Evolutionary conservation across 2,113 vertebrate genomes (phyloP), one percentile per base, ranked within the genome.

Genomic region (Pimephales promelas): DNA sequence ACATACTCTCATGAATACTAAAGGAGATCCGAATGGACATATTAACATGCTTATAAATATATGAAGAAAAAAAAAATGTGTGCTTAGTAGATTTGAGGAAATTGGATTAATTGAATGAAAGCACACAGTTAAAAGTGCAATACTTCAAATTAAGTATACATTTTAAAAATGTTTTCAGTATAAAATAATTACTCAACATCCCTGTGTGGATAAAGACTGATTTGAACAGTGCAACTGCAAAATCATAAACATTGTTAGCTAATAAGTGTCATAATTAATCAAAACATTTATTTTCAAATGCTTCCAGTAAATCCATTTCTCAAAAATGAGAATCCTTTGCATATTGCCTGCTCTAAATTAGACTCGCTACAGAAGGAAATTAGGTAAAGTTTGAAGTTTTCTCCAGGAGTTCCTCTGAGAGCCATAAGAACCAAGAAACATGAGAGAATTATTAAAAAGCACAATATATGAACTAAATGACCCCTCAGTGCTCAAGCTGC

Each of bases 251-350:
- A 88, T 91, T 88, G 80, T 88, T 87, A 73, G 74, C 85, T 91
- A 87, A 92, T 92, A 57, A 90, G 91, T 92, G 91, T 88, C 87
- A 88, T 92, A 89, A 91, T 92, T 90, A 88, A 90, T 91, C 88
- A 54, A 89, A 89, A 84, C 24, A 43, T 59, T 56, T 84, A 59
- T 85, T 82, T 88, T 76, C 73, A 70, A 82, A 43, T 26, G 66
- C 45, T 82, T 76, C 36, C 61, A 62, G 75, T 76, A 40, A 59
- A 83, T 80, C 31, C n/a, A 52, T 52, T n/a, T 70, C 7, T 7
- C 3, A 16, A 49, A 57, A 59, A 77, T 26, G 57, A 52, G 56
- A 83, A 82, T 59, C 45, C 20, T 52, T 66, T 18, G 22, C 54
- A 71, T 24, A 64, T 26, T 56, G 70, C 36, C 43, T 11, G 20